phyloP scores from a whole-genome alignment of 2,113 vertebrate genomes.

The Mus spicilegus region DNA sequence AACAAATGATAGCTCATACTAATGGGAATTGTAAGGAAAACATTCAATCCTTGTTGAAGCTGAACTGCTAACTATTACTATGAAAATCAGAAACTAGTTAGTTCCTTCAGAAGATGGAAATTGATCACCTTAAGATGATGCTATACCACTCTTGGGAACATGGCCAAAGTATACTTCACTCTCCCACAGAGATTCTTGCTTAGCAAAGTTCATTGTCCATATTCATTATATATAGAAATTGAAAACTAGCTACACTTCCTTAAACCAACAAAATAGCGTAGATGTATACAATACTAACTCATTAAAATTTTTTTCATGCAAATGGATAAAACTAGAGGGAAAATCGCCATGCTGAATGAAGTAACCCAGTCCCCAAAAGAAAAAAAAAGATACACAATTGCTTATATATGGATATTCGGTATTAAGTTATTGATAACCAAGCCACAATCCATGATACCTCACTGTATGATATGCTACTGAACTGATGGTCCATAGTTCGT shows the following conservation, averaged over 20 bases:
- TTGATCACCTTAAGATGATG: neutral
- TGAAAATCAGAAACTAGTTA: neutral
- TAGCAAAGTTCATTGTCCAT: neutral
- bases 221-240: neutral
- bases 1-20: neutral
- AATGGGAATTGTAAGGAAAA: neutral
- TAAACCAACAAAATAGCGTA: neutral
- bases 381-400: neutral
- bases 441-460: neutral
- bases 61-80: neutral
- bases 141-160: neutral
- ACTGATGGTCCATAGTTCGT: neutral
- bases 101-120: neutral
- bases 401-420: neutral
- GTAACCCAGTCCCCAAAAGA: neutral
- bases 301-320: neutral
- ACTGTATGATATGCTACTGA: neutral
- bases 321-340: neutral
- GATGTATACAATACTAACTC: neutral
- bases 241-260: neutral
- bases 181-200: neutral
- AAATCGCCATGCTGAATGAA: neutral
- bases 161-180: neutral
- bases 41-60: neutral
- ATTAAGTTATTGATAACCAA: neutral